A percentile compares a stretch with the other conserved stretches of the same genome.
phyloP scores from a whole-genome alignment of 2,797 vertebrate genomes.

The Muraenolepis orangiensis region DNA sequence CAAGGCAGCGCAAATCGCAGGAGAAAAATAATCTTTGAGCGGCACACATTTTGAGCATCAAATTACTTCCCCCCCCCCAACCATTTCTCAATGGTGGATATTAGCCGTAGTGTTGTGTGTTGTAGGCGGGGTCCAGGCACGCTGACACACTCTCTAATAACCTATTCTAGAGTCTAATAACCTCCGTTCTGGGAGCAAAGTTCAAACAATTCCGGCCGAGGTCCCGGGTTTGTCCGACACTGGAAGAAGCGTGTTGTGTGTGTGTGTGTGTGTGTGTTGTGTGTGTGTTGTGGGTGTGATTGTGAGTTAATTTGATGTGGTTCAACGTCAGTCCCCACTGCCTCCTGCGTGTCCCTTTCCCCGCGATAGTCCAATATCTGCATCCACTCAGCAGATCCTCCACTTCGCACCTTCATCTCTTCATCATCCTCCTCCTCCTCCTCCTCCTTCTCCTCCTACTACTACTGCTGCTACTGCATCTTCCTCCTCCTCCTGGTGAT shows the following conservation, averaged over 20 bases:
- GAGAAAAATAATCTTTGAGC: too few species aligned
- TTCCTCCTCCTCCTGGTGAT: conserved; percentile 75
- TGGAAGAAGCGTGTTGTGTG: conserved; percentile 7
- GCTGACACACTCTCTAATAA: conserved; percentile 12
- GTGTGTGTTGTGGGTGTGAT: too few species aligned
- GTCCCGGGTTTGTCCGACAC: conserved; percentile 28
- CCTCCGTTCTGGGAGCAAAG: conserved; percentile 37
- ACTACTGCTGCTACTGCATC: conserved; percentile 58
- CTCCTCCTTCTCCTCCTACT: conserved; percentile 38
- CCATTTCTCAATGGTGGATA: conserved; percentile 28
- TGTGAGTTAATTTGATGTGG: too few species aligned
- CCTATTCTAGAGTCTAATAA: conserved; percentile 22
- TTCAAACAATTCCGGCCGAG: conserved; percentile 42
- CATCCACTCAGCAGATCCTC: background rate
- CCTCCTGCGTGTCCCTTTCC: background rate
- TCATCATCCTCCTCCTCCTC: conserved; percentile 32
- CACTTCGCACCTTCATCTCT: background rate
- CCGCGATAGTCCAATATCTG: background rate
- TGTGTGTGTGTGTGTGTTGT: too few species aligned
- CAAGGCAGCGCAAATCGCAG: too few species aligned
- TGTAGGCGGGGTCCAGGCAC: conserved; percentile 56
- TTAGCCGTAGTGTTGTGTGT: conserved; percentile 40
- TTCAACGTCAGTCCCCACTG: background rate
- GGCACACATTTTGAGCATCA: too few species aligned
- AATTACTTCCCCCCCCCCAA: too few species aligned